Base-by-base conservation (phyloP, 2,797 vertebrate species). In the Falco rusticolus region DNA sequence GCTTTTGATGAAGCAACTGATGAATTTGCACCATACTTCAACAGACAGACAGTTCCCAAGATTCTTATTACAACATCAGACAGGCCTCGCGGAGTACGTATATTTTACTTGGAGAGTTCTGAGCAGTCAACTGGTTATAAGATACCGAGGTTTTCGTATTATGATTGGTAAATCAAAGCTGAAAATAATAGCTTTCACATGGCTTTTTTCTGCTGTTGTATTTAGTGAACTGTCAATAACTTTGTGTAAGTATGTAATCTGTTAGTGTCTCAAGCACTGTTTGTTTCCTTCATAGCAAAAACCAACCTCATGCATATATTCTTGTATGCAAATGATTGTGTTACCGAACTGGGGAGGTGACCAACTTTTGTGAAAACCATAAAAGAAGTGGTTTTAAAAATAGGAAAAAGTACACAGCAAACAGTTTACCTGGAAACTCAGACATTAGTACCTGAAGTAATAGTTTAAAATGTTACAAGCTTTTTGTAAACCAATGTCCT, bases 21-120 rank as follows among this genome's bases (percentile, higher is more conserved):
- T 98, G 99, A 99, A 97, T 99, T 99, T 98, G 99, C 99, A 45
- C 98, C 99, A n/a, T 99, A 99, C 91, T 99, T 99, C 94, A 99
- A 99, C 31, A 98, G 98, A 84, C 96, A 99, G 69, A 99, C 98
- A 9, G 98, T 99, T 96, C 99, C 99, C 33, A 99, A 99, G 98
- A 99, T 99, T 94, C 99, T 99, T 72, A 99, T 99, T 95, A 99
- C 99, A 47, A 99, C 99, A 50, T 99, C 99, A 60, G 99, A 99
- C 97, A 98, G 99, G 96, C 99, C 99, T 87, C 99, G 99, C 97
- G 99, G 99, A 98, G 99, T 99, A 98, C 50, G 98, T 90, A 64
- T 16, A 19, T 66, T 94, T 70, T 59, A 59, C 33, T 50, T 68
- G 25, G 24, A 60, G 69, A 75, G 24, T 63, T 84, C 61, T 34